Evolutionary conservation across 2,888 invertebrate genomes (phyloP), one percentile per base, ranked within the genome.

Genomic region (Stenodema calcarata): DNA sequence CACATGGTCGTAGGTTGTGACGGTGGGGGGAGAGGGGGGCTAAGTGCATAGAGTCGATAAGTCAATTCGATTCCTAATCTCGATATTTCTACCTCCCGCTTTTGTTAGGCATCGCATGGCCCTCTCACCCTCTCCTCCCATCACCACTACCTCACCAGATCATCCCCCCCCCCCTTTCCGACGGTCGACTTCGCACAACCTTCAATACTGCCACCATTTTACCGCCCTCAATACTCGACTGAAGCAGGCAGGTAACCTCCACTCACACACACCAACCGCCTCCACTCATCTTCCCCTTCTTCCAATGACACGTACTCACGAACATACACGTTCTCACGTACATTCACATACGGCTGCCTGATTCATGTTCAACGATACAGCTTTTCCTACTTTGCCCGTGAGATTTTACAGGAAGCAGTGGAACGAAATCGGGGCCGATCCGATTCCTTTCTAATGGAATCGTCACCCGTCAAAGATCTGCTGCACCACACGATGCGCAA

Each of bases 21-120:
- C n/a, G n/a, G n/a, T n/a, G n/a, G n/a, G n/a, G 70, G 70, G 70
- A 35, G 70, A 12, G 70, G n/a, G 12, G 70, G 70, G 35, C 70
- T 70, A 70, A 70, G 70, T 70, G 70, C 70, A 70, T 28, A 70
- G 70, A 27, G 70, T 70, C 70, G 70, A 70, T 70, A 70, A 70
- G 70, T 70, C 70, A 70, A 70, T 70, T 70, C 70, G 70, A 70
- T 70, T 70, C 70, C 70, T 70, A 70, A 70, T 70, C 70, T 70
- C 70, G 70, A 70, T 70, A 70, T 70, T 70, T 70, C 70, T 70
- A 35, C 70, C 70, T 70, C 70, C 70, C 70, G 70, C 28, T 70
- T 70, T 70, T 70, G 70, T 70, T 28, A 28, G 35, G 70, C 30
- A 28, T 12, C 28, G 28, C 70, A n/a, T n/a, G n/a, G 23, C 69